These are phyloP conservation scores for Ostrea denselamellosa DNA, from an alignment of 1,140 invertebrate species.

Conservation along the genomic window DNA sequence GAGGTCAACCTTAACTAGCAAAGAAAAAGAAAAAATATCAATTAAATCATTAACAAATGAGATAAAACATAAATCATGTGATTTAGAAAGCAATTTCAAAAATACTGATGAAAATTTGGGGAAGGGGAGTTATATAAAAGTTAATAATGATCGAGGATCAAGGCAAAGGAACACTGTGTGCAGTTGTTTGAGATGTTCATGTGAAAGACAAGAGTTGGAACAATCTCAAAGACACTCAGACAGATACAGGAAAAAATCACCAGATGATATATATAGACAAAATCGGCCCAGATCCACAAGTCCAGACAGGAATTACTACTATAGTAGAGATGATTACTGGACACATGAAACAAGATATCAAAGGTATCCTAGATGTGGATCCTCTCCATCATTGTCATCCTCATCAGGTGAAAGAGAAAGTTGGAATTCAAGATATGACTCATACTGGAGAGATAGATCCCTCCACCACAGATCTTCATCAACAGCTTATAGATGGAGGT, in stretches of 20 bases:
- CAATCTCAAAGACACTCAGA: background rate
- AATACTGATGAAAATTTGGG: background rate
- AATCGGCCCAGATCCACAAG: background rate
- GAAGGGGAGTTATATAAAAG: background rate
- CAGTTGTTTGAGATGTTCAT: background rate
- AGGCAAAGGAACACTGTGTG: background rate
- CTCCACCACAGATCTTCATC: background rate
- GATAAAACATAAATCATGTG: background rate
- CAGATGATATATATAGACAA: background rate
- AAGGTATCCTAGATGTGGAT: background rate
- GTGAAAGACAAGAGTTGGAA: background rate
- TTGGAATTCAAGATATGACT: background rate
- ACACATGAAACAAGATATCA: background rate
- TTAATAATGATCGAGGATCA: background rate
- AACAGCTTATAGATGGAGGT: background rate
- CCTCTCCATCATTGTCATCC: background rate
- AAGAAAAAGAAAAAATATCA: background rate
- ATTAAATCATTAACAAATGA: background rate
- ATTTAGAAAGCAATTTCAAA: background rate
- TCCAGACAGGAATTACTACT: background rate
- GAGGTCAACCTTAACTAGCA: background rate
- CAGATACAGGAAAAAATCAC: background rate
- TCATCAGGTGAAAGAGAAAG: background rate
- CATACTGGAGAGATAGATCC: background rate
- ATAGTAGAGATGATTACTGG: background rate